A percentile compares a stretch with the other conserved stretches of the same genome.
These are phyloP conservation scores for Pristionchus entomophagus DNA, from an alignment of 2,888 invertebrate species.

Conservation along the genomic window DNA sequence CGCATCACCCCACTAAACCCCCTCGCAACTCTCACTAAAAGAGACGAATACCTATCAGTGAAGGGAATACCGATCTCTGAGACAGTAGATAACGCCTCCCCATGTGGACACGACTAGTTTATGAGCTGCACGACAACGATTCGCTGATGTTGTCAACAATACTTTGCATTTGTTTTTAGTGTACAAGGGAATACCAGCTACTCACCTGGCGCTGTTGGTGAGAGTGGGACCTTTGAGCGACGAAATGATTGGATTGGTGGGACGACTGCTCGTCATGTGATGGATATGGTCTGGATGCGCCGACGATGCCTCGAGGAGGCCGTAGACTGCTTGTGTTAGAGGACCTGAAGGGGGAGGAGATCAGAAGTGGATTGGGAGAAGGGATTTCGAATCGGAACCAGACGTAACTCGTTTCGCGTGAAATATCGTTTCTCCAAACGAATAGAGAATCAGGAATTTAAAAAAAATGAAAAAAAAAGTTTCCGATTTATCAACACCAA, in stretches of 20 bases:
- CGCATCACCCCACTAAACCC: not conserved
- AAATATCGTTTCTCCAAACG: too few species aligned
- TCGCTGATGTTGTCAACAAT: too few species aligned
- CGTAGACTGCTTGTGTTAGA: constrained; percentile 26
- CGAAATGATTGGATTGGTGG: constrained; percentile 31
- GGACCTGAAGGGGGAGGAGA: not conserved
- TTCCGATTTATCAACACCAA: too few species aligned
- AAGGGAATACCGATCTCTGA: not conserved
- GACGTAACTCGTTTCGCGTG: too few species aligned
- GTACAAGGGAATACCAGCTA: not conserved
- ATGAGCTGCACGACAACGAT: too few species aligned
- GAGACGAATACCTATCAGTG: not conserved
- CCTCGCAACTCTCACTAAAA: not conserved
- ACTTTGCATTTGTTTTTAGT: too few species aligned
- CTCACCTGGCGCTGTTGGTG: constrained; percentile 30
- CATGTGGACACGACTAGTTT: not conserved
- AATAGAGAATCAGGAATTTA: too few species aligned
- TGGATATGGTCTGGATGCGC: not conserved
- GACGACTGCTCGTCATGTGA: constrained; percentile 7
- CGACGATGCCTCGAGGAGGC: constrained; percentile 40
- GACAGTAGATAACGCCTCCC: not conserved
- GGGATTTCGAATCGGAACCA: too few species aligned
- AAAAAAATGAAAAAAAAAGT: too few species aligned
- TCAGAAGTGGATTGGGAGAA: not conserved
- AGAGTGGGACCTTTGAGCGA: constrained; percentile 36